Percentiles rank a stretch among this genome's conserved stretches.
phyloP scores from a whole-genome alignment of 2,797 vertebrate genomes.

The Aplochiton taeniatus region DNA sequence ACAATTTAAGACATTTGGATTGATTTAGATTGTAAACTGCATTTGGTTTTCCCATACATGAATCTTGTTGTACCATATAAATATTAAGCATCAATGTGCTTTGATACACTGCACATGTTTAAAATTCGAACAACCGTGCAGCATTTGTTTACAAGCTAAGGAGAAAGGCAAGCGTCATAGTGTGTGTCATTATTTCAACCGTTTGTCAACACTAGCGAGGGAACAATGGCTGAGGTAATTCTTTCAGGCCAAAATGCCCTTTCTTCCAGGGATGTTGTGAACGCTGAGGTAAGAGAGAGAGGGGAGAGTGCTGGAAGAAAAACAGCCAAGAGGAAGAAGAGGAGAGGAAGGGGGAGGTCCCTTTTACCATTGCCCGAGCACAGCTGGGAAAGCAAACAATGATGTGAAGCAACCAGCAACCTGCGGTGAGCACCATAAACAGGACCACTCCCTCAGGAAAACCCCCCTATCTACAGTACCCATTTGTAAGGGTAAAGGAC shows the following conservation, averaged over 20 bases:
- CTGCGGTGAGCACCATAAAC: conserved; percentile 41
- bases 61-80: too few relatives aligned
- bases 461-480: background rate
- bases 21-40: too few relatives aligned
- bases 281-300: conserved; percentile 39
- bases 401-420: conserved; percentile 56
- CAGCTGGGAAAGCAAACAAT: conserved; percentile 68
- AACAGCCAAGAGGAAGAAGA: conserved; percentile 21
- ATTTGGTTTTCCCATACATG: too few relatives aligned
- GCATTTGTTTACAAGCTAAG: conserved; percentile 35
- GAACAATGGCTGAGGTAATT: conserved; percentile 63
- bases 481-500: too few relatives aligned
- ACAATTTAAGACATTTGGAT: too few relatives aligned
- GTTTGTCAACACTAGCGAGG: conserved; percentile 11
- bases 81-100: background rate
- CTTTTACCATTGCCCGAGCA: conserved; percentile 54
- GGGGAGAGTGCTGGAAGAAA: background rate
- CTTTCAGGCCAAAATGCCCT: conserved; percentile 26
- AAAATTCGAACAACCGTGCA: conserved; percentile 19
- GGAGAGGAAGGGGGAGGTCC: conserved; percentile 47
- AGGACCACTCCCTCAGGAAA: conserved; percentile 38
- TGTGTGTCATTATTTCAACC: conserved; percentile 38
- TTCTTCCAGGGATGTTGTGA: conserved; percentile 56
- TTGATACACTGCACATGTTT: conserved; percentile 8
- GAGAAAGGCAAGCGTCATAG: conserved; percentile 41